Percentiles rank a stretch among this genome's conserved stretches.
Conservation (phyloP, 2,888 invertebrate species). For the Epistrophe eligans region DNA sequence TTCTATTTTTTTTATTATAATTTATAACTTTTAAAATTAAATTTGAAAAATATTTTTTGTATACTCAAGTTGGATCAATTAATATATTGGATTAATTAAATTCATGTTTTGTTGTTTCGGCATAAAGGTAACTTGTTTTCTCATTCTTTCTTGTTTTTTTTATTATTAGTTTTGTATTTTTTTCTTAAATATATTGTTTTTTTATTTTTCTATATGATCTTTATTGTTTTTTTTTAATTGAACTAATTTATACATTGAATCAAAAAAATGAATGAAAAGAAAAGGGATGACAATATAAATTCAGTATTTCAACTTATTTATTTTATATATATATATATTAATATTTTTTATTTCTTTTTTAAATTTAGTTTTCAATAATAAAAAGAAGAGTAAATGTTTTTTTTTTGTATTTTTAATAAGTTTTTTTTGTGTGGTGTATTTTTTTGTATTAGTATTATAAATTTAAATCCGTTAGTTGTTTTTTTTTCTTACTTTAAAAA, state of each 20-base stretch:
- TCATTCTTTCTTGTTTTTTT: conserved; percentile 29
- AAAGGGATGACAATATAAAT: conserved; percentile 66
- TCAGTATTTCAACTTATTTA: conserved; percentile 47
- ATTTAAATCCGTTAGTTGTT: conserved; percentile 57
- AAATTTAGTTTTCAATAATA: conserved; percentile 24
- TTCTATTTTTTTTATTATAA: conserved; percentile 11
- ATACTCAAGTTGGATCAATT: conserved; percentile 30
- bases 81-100: conserved; percentile 38
- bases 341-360: conserved; percentile 5
- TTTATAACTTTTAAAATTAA: conserved; percentile 22
- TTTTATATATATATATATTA: conserved; percentile 37
- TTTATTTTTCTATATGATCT: conserved; percentile 49
- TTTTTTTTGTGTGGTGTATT: conserved; percentile 26
- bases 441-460: conserved; percentile 33
- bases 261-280: conserved; percentile 54
- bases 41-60: conserved; percentile 18
- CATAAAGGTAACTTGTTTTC: conserved; percentile 46
- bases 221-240: conserved; percentile 43
- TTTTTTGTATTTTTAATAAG: conserved; percentile 16
- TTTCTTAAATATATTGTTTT: conserved; percentile 21
- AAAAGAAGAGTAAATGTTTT: conserved; percentile 23
- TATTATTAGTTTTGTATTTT: not conserved
- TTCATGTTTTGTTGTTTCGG: conserved; percentile 56
- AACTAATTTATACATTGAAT: conserved; percentile 59
- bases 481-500: conserved; percentile 42